Conservation (phyloP, 2,888 invertebrate species). For the Lasioglossum figueresi region DNA sequence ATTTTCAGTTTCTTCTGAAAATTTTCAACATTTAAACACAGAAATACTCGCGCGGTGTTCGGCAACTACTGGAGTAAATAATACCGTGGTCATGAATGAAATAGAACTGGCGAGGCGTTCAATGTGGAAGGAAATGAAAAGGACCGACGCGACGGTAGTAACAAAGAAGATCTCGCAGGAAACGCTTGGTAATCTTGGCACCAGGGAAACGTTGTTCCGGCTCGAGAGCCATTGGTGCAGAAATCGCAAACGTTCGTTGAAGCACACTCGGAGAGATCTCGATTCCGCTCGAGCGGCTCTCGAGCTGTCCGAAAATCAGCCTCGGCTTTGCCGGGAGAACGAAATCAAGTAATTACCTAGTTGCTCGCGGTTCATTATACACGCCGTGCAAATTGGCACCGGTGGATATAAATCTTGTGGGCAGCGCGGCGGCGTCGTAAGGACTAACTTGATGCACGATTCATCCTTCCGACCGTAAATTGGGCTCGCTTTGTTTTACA, state of each 20-base stretch:
- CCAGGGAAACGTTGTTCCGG: constrained; percentile 34
- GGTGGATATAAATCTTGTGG: constrained; percentile 14
- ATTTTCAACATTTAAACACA: too few species aligned
- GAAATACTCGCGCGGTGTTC: too few species aligned
- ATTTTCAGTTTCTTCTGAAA: background rate
- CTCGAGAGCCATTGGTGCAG: constrained; percentile 33
- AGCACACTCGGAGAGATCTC: constrained; percentile 47
- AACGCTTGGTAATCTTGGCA: constrained; percentile 25
- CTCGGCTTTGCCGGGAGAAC: constrained; percentile 18
- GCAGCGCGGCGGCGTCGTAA: background rate
- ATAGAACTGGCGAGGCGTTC: background rate
- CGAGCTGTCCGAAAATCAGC: constrained; percentile 44
- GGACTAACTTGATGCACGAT: constrained; percentile 1
- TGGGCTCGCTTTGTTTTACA: background rate
- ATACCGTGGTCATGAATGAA: too few species aligned
- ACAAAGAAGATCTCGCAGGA: constrained; percentile 1
- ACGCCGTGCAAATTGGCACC: constrained; percentile 6
- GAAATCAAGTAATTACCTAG: constrained; percentile 56
- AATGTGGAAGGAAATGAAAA: background rate
- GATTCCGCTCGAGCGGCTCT: constrained; percentile 36
- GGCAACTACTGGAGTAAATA: too few species aligned
- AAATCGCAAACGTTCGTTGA: constrained; percentile 44
- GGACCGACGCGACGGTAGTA: background rate
- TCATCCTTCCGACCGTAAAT: constrained; percentile 14
- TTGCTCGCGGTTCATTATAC: background rate